Conservation (phyloP, 2,888 invertebrate species). For the Archips xylosteana region DNA sequence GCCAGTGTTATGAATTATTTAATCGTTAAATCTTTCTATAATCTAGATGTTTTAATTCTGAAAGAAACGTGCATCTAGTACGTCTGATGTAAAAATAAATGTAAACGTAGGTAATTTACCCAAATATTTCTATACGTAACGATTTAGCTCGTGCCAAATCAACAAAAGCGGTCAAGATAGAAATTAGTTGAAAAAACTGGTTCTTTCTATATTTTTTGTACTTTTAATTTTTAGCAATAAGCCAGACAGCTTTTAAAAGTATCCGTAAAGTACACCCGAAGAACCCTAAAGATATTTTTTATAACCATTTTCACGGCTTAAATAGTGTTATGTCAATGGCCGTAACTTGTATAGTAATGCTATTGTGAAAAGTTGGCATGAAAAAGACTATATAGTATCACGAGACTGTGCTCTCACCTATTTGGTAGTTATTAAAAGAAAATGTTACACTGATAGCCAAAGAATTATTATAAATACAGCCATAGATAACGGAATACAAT, state of each 20-base stretch:
- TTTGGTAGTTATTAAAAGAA: no score
- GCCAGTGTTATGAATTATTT: no score
- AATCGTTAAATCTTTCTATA: not conserved
- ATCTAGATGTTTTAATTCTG: slow-evolving; percentile 23
- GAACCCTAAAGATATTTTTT: not conserved
- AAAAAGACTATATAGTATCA: not conserved
- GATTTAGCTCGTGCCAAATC: slow-evolving; percentile 51
- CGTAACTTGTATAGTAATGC: not conserved
- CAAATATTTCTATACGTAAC: slow-evolving; percentile 55
- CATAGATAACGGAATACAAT: no score
- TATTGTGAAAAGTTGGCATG: slow-evolving; percentile 19
- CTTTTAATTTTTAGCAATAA: not conserved
- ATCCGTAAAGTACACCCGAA: no score
- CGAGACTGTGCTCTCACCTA: not conserved
- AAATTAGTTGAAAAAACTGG: not conserved
- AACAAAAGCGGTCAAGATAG: slow-evolving; percentile 32
- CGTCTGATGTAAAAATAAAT: slow-evolving; percentile 29
- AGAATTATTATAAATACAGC: no score
- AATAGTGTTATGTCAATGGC: slow-evolving; percentile 18
- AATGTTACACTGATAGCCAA: no score
- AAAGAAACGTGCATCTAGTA: slow-evolving; percentile 10
- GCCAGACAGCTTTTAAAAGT: no score
- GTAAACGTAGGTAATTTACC: slow-evolving; percentile 52
- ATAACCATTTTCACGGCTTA: slow-evolving; percentile 14
- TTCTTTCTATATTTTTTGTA: not conserved